Percentiles rank a stretch among this genome's conserved stretches.
These are phyloP conservation scores for Heterotilapia buettikoferi DNA, from an alignment of 2,113 vertebrate species.

Conservation along the genomic window DNA sequence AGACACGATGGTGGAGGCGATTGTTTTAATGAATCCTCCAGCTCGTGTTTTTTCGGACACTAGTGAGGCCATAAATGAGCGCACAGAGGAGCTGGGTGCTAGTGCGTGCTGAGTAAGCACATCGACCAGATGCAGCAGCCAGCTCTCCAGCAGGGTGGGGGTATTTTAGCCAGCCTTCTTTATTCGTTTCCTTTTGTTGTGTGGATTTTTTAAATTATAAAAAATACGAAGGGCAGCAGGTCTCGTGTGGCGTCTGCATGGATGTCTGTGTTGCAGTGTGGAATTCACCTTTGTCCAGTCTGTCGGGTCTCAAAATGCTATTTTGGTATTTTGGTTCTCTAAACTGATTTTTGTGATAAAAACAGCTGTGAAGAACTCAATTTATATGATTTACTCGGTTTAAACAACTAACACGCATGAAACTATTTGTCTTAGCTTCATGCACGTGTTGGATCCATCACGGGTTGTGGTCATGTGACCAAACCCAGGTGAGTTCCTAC, in stretches of 20 bases:
- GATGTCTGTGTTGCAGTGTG: background rate
- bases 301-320: background rate
- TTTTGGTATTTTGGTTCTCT: background rate
- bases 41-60: background rate
- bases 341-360: background rate
- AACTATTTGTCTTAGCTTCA: background rate
- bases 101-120: conserved; percentile 37
- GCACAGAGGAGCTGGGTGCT: background rate
- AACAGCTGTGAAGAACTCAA: background rate
- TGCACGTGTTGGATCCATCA: background rate
- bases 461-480: background rate
- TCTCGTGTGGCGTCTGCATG: background rate
- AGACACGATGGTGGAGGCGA: background rate
- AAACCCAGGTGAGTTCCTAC: background rate
- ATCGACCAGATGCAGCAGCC: background rate
- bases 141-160: background rate
- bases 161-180: background rate
- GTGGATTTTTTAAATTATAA: background rate
- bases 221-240: background rate
- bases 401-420: background rate
- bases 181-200: background rate
- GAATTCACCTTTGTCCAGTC: background rate
- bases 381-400: background rate
- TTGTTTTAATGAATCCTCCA: conserved; percentile 1
- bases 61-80: background rate